Evolutionary conservation across 2,113 vertebrate species (phyloP), one percentile per base, ranked within the genome.

Genomic region (Sylvilagus bachmani): DNA sequence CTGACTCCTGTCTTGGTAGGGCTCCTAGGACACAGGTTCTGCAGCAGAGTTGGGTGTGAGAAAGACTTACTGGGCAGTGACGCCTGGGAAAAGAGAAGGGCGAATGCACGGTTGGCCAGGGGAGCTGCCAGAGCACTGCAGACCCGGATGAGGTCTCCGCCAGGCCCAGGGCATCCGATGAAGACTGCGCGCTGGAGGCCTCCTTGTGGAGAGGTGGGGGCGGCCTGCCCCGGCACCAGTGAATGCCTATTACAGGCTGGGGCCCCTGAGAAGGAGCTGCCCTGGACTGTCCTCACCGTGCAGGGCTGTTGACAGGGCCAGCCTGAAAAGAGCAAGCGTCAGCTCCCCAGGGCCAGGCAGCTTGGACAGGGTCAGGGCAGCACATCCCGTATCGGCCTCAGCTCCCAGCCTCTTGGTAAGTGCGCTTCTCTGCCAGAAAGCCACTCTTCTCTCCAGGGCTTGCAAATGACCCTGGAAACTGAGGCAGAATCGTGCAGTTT

Each of bases 211-310:
- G 3, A 29, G 9, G 19, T 6, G 12, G 49, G 27, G 8, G 27
- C 8, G 8, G 33, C 38, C 58, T 31, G 16, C 0, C 5, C 19
- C 21, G 3, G 1, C 10, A 10, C 19, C 3, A 31, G 3, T 0
- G 0, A n/a, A 16, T 81, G 1, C 36, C 71, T 7, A 38, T 10
- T 66, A 17, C 10, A 38, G 10, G n/a, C 51, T 6, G 31, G 12
- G 10, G 16, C 69, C 85, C 49, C 74, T 31, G 22, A 22, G 53
- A 73, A 62, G 16, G 4, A 9, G 67, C 12, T 89, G 62, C 7
- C 58, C 22, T 24, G 29, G 17, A 25, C n/a, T 38, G 21, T 3
- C 3, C 19, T 12, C 10, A 8, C 3, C 29, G 25, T 53, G 5
- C 7, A 73, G 29, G 2, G 5, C 25, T 36, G 49, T 17, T 44